Base-by-base conservation (phyloP, 2,113 vertebrate species). In the Patagioenas fasciata region DNA sequence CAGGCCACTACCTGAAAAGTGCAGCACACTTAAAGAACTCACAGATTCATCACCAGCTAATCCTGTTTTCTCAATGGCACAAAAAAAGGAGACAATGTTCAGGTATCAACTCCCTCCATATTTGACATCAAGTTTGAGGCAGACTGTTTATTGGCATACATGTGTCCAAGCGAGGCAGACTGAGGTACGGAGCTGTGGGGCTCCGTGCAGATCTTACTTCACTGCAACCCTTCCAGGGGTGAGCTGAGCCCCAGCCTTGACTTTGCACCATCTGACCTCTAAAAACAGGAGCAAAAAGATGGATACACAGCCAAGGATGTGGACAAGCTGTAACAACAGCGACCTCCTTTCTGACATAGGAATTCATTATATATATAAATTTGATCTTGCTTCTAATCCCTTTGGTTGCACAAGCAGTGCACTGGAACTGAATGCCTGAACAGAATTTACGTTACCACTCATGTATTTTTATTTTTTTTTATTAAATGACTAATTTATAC, bases 161-260 rank as follows among this genome's bases (percentile, higher is more conserved):
- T 14, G 6, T 2, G 29, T 13, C 17, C 34, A 28, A 62, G 47
- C 0, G 7, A 13, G 48, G 21, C 26, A 44, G 50, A 31, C 47
- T 0, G 6, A 28, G 48, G 34, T 18, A 47, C 4, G 44, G 44
- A 47, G 44, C 38, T 65, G 0, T 1, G 58, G 26, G 36, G 62
- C 54, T 80, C 75, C 6, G 0, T 0, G 24, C 2, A 50, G 58
- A 4, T 4, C 10, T 2, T 34, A 8, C 60, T 12, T 10, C 38
- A 3, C 11, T 4, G 38, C 42, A 34, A 0, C 58, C 38, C 24
- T 51, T 9, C 29, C 31, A 40, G 36, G 28, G 29, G 10, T 0
- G 19, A 56, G 5, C 47, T 4, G 36, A 57, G 61, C 50, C 44
- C 36, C 40, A 34, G 32, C 74, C 19, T 8, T 15, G 26, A 12